phyloP scores from a whole-genome alignment of 2,888 invertebrate genomes.

The Polyommatus icarus region DNA sequence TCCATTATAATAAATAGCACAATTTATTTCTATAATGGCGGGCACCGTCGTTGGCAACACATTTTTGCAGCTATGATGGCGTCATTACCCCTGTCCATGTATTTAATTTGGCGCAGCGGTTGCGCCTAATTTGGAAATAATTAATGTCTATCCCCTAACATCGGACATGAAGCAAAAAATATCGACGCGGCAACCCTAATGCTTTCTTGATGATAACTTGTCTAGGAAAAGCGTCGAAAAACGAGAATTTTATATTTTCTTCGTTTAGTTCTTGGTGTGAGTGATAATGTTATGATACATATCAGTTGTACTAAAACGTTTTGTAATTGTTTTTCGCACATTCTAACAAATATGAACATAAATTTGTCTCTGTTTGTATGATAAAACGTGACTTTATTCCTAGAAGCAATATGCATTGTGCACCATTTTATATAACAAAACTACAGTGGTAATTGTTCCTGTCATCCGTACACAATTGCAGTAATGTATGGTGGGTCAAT shows the following conservation, averaged over 20 bases:
- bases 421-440: too few relatives aligned
- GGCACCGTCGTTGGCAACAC: constrained; percentile 63
- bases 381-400: too few relatives aligned
- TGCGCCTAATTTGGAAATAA: constrained; percentile 74
- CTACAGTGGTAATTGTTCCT: too few relatives aligned
- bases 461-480: too few relatives aligned
- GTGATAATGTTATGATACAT: not conserved
- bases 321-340: not conserved
- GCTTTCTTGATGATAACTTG: constrained; percentile 45
- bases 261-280: not conserved
- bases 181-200: constrained; percentile 46
- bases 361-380: too few relatives aligned
- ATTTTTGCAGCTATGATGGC: constrained; percentile 72
- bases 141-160: constrained; percentile 59
- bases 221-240: not conserved
- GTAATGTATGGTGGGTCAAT: too few relatives aligned
- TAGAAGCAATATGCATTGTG: too few relatives aligned
- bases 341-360: not conserved
- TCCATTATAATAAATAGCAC: constrained; percentile 40
- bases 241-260: not conserved
- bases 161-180: constrained; percentile 51
- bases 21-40: constrained; percentile 47
- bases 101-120: constrained; percentile 74
- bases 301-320: not conserved
- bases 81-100: constrained; percentile 67